Percentiles rank a stretch among this genome's conserved stretches.
These are phyloP conservation scores for Alcis repandata DNA, from an alignment of 2,888 invertebrate genomes.

Conservation along the genomic window DNA sequence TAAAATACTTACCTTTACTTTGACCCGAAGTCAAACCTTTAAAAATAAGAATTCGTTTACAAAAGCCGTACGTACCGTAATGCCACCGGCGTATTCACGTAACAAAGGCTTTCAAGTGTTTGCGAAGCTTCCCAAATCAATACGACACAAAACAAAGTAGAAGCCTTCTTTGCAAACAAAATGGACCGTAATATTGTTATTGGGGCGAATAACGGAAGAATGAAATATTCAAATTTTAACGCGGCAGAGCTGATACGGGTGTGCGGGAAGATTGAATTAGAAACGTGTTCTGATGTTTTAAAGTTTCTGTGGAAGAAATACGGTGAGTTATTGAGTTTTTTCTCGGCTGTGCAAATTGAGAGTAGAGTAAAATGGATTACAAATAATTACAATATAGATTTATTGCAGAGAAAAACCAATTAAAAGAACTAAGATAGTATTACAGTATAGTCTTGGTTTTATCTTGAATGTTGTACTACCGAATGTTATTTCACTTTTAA, in stretches of 20 bases:
- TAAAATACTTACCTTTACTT: conserved; percentile 1
- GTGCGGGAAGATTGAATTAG: conserved; percentile 10
- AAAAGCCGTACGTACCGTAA: conserved; percentile 38
- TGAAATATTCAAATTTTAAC: conserved; percentile 41
- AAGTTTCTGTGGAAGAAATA: neutral
- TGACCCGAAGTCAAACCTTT: conserved; percentile 1
- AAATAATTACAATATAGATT: no score
- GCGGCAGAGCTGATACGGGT: conserved; percentile 16
- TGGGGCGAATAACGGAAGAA: conserved; percentile 44
- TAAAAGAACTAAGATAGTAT: no score
- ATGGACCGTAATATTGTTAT: conserved; percentile 59
- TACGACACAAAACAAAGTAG: conserved; percentile 58
- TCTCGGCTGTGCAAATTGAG: neutral
- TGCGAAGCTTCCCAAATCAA: conserved; percentile 59
- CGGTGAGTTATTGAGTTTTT: neutral
- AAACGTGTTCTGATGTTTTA: neutral
- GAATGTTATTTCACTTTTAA: no score
- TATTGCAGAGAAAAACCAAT: no score
- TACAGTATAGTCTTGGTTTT: no score
- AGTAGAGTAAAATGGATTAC: no score
- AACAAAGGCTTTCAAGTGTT: conserved; percentile 61
- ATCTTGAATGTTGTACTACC: no score
- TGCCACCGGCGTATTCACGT: conserved; percentile 49
- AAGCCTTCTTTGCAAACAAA: conserved; percentile 57
- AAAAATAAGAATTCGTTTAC: conserved; percentile 42